Evolutionary conservation across 2,113 vertebrate species (phyloP), one percentile per base, ranked within the genome.

Genomic region (Epinephelus moara): DNA sequence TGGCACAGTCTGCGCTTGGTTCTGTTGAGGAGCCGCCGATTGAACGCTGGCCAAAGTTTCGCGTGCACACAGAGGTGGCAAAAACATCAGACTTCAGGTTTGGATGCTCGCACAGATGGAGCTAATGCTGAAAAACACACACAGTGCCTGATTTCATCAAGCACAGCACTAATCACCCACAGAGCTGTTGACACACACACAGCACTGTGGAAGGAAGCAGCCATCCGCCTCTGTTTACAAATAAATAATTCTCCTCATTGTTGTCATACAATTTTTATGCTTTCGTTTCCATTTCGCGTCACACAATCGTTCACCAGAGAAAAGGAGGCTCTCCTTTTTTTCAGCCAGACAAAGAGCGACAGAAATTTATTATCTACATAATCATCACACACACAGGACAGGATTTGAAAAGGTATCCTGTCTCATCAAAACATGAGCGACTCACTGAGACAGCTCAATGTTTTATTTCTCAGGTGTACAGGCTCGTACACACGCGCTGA

Each of bases 1-100:
- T 90, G 88, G 72, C 86, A 82, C 70, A 60, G 78, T 75, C 85
- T 76, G 78, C 59, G 15, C 61, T 76, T 52, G 9, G 30, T 70
- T 76, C 73, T 79, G 76, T 52, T 61, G 37, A 69, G 73, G 70
- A 86, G 86, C 64, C 23, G 30, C 63, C 3, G 70, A 85, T 40
- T 88, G 88, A 92, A 90, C 17, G n/a, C 23, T 3, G 30, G 86
- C 88, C 89, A 89, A 82, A 80, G 78, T 85, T 89, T 91, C 74
- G 62, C 33, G 45, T 72, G 61, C 33, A 50, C 75, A 50, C 83
- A 62, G 75, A 81, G 80, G 87, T 68, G 79, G 72, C 42, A 61
- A 60, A 86, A 72, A 77, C 81, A 82, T 81, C 76, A 78, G 64
- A 78, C 74, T 71, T 85, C 60, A 77, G 68, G 40, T 87, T 55